Conservation (phyloP, 2,113 vertebrate genomes). For the Psittacula cyanocephala region DNA sequence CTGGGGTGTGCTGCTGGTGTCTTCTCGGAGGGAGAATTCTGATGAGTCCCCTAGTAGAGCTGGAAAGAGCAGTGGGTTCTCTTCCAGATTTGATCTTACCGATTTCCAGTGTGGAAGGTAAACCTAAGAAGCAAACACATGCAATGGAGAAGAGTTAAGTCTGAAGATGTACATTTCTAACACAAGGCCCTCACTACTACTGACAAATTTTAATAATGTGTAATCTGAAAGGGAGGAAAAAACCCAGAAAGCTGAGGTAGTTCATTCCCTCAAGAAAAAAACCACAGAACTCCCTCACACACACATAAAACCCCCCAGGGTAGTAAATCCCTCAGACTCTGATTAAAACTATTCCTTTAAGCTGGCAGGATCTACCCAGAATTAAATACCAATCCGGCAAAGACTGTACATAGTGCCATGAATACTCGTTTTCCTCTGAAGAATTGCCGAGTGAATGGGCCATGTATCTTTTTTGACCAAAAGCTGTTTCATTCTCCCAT, state of each 20-base stretch:
- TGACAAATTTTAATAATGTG: neutral
- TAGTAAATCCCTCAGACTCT: neutral
- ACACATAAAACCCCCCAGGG: neutral
- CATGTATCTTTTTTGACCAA: neutral
- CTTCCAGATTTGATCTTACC: neutral
- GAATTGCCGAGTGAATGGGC: neutral
- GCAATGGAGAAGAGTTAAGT: neutral
- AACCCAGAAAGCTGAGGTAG: neutral
- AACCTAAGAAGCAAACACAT: neutral
- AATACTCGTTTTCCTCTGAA: neutral
- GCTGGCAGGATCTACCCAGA: neutral
- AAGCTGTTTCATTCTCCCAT: neutral
- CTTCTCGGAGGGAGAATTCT: neutral
- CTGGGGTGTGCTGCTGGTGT: neutral
- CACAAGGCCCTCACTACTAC: neutral
- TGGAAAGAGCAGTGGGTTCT: neutral
- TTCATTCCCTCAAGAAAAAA: neutral
- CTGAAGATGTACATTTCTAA: neutral
- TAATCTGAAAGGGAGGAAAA: neutral
- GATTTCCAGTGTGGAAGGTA: neutral
- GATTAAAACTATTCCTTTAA: slow-evolving; percentile 13
- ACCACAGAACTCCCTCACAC: neutral
- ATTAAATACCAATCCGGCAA: neutral
- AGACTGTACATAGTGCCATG: neutral
- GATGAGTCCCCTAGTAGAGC: neutral